These are phyloP conservation scores for Calycopis cecrops DNA, from an alignment of 1,140 invertebrate genomes.

Conservation along the genomic window DNA sequence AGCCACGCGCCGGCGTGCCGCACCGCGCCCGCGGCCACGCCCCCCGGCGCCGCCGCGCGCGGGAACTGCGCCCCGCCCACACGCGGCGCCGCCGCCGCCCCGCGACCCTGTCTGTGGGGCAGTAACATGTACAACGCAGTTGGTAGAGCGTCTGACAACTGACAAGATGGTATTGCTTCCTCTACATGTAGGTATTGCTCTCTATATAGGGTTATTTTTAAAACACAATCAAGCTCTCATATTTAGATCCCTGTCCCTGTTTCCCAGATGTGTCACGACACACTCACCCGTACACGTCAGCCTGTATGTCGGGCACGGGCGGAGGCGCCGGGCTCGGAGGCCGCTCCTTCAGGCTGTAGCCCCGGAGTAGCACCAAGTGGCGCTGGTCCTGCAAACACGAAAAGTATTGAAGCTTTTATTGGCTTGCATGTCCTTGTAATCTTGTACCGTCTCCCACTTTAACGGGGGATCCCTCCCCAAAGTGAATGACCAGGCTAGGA, in stretches of 20 bases:
- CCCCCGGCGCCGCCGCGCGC: conserved; percentile 34
- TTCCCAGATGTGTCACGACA: background rate
- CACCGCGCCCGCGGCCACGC: conserved; percentile 15
- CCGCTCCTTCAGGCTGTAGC: conserved; percentile 84
- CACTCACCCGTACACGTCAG: conserved; percentile 49
- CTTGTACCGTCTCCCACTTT: no score
- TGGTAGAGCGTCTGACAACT: conserved; percentile 42
- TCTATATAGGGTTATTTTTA: no score
- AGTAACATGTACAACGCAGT: no score
- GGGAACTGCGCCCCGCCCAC: conserved; percentile 20
- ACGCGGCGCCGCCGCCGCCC: conserved; percentile 21
- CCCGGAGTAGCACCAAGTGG: conserved; percentile 54
- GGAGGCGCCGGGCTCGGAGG: conserved; percentile 83
- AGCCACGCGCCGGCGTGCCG: conserved; percentile 30
- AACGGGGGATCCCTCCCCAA: no score
- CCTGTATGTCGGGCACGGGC: conserved; percentile 55
- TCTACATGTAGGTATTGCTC: no score
- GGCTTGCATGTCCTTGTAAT: no score
- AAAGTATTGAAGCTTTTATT: no score
- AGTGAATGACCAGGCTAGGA: no score
- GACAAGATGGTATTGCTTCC: no score
- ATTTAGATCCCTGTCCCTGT: no score
- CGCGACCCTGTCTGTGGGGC: conserved; percentile 28
- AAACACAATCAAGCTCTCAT: no score
- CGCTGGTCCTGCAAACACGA: conserved; percentile 44